Evolutionary conservation across 2,888 invertebrate species (phyloP), one percentile per base, ranked within the genome.

Genomic region (Brenthis ino): DNA sequence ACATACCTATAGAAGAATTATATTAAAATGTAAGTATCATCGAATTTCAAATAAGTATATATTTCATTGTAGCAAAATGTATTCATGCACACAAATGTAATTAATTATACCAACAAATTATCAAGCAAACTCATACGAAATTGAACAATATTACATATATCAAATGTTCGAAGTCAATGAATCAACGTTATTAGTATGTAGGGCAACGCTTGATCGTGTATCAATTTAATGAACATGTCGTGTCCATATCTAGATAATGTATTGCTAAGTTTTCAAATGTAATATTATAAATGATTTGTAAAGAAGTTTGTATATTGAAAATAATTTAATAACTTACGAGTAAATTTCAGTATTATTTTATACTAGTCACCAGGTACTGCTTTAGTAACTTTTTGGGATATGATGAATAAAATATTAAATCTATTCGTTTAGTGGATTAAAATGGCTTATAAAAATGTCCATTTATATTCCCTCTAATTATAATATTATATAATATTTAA

Each of bases 201-300:
- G 83, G 80, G 72, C 83, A 80, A 67, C 63, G 57, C 63, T 57
- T 61, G 72, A 67, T 77, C 75, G 77, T 75, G 77, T 76, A 78
- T 77, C 77, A 77, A 75, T 77, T 74, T 81, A 82, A 82, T 80
- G 80, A 81, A 75, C 78, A 68, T 72, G 80, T 80, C 79, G 69
- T 79, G 79, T 71, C 85, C 82, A 79, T 85, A 80, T 76, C 67
- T 64, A 80, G 83, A 77, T 77, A 75, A 72, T 66, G 72, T 68
- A 56, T 73, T 68, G 69, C 71, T 65, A 47, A 57, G 65, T 68
- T 53, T 64, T 47, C 51, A 72, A 69, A 70, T 65, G 71, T 57
- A 67, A n/a, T 72, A 56, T 50, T n/a, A 28, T 14, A 12, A 60
- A 43, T 20, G 20, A 65, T 43, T 37, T 33, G 6, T 47, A 12